phyloP scores from a whole-genome alignment of 2,113 vertebrate species.

The Mastomys coucha region DNA sequence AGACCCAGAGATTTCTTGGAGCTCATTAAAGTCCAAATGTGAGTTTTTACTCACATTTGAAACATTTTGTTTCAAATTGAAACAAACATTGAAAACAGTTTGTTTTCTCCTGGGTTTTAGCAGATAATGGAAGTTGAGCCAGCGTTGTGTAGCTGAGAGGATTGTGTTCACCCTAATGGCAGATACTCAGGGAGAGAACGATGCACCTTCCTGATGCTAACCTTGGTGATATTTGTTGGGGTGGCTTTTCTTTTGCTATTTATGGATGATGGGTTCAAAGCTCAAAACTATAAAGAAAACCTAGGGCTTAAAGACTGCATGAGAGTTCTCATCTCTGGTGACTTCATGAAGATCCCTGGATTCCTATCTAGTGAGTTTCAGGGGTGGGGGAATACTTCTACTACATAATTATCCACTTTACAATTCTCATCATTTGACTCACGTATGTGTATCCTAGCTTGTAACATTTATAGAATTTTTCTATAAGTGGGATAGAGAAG shows the following conservation, averaged over 20 bases:
- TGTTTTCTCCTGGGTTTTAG: conserved; percentile 61
- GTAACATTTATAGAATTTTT: background rate
- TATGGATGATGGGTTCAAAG: conserved; percentile 28
- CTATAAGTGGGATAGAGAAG: too few relatives aligned
- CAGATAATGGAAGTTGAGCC: conserved; percentile 33
- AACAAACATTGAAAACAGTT: too few relatives aligned
- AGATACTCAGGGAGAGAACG: background rate
- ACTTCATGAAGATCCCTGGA: background rate
- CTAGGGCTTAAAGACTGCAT: background rate
- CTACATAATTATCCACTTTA: background rate
- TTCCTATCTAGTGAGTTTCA: background rate
- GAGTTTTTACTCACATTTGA: conserved; percentile 3
- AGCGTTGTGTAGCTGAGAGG: conserved; percentile 20
- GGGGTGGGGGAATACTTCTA: background rate
- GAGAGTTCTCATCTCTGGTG: background rate
- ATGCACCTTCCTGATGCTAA: background rate
- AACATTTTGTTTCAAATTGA: conserved; percentile 51
- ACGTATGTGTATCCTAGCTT: background rate
- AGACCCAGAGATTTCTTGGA: conserved; percentile 27
- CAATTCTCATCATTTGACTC: background rate
- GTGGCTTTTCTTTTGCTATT: conserved; percentile 37
- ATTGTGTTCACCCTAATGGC: conserved; percentile 23
- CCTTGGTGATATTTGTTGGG: background rate
- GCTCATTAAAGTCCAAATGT: conserved; percentile 56
- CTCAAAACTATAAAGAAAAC: background rate